These are phyloP conservation scores for Phalanger gymnotis DNA, from an alignment of 2,797 vertebrate species.

Conservation along the genomic window DNA sequence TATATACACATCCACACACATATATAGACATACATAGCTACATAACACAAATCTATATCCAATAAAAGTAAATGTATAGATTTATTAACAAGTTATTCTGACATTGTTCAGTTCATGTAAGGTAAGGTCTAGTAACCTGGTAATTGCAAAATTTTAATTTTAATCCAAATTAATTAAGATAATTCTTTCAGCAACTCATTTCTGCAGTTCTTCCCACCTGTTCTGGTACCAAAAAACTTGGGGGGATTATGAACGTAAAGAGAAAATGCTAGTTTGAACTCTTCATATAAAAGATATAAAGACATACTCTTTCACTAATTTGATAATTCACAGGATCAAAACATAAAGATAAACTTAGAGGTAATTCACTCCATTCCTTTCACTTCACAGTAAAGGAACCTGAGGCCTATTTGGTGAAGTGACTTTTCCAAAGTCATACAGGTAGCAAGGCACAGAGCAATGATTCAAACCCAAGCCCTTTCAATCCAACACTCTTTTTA, in stretches of 20 bases:
- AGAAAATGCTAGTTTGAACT: neutral
- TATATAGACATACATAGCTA: neutral
- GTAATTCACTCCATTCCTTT: neutral
- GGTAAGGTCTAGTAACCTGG: neutral
- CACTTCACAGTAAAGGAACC: neutral
- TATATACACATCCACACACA: neutral
- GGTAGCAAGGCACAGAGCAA: neutral
- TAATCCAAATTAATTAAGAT: neutral
- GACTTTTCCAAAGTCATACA: neutral
- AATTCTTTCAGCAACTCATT: neutral
- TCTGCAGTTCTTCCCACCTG: neutral
- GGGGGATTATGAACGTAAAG: neutral
- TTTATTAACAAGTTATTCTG: neutral
- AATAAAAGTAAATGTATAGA: neutral
- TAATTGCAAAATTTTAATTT: constrained; percentile 5
- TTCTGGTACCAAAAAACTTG: neutral
- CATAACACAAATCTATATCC: neutral
- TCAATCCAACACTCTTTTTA: neutral
- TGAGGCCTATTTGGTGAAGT: neutral
- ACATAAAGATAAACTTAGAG: neutral
- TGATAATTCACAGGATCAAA: neutral
- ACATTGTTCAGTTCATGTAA: constrained; percentile 7
- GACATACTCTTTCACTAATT: neutral
- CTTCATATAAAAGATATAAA: neutral
- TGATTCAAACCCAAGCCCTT: neutral